Evolutionary conservation across 2,113 vertebrate species (phyloP), one percentile per base, ranked within the genome.

Genomic region (Caranx melampygus): DNA sequence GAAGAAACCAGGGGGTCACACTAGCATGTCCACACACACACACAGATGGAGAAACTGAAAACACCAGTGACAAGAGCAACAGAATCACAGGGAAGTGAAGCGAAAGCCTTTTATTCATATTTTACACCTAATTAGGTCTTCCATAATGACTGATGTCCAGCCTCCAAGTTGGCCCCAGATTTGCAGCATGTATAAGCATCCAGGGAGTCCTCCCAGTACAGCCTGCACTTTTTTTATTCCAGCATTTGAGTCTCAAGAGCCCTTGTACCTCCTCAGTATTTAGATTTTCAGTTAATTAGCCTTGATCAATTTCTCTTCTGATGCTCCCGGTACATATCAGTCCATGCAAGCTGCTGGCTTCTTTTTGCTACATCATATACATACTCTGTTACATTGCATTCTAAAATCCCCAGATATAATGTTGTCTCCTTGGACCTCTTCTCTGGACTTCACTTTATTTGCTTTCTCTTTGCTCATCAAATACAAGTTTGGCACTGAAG

Each of bases 221-320:
- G 47, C 16, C 31, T 35, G 0, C 21, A 31, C 58, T 57, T 34
- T 55, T 79, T 83, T 68, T 40, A 70, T 84, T 78, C 73, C 75
- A 45, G 62, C 51, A 81, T 86, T 75, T 83, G 81, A 69, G 42
- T 78, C 82, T 81, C 80, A 35, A 62, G 71, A 84, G 73, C 35
- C 42, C n/a, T 20, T 37, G 49, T 62, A 65, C 57, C 71, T 77
- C 62, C 47, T 51, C 45, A 35, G 60, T 63, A 37, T 67, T 73
- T 57, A 42, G 68, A 59, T 80, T 78, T 80, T 44, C 72, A 72
- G 49, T 78, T 90, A 76, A 90, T 91, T 82, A 80, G 79, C 58
- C 75, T 81, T 85, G 78, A 83, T 83, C 64, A 82, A 37, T 78
- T 70, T 62, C 42, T 80, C 20, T 64, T 75, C 67, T 82, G 72